Evolutionary conservation across 2,888 invertebrate species (phyloP).

Genomic region (Laothoe populi): DNA sequence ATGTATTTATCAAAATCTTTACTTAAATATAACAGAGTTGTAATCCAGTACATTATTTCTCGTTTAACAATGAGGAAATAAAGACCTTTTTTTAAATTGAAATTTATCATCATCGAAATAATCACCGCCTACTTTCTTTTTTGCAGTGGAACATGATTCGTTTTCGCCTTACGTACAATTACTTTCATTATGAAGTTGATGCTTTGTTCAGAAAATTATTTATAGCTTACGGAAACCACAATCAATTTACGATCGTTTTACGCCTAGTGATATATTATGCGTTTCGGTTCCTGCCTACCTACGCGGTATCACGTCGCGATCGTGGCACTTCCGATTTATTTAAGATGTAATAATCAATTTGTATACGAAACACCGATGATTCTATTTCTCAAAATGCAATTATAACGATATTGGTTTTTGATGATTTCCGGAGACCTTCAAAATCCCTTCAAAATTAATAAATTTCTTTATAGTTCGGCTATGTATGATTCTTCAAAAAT

Average conservation of each 20-base stretch:
- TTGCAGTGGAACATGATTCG: conserved; percentile 1
- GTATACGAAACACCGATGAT: neutral
- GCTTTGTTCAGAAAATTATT: neutral
- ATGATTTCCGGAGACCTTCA: too few relatives aligned
- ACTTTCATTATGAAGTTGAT: conserved; percentile 4
- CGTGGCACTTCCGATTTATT: neutral
- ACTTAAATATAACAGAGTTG: too few relatives aligned
- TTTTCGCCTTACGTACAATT: neutral
- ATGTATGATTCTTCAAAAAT: too few relatives aligned
- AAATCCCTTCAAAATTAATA: too few relatives aligned
- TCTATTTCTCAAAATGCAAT: too few relatives aligned
- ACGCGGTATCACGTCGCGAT: neutral
- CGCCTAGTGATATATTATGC: neutral
- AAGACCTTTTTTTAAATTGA: neutral
- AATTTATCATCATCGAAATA: neutral
- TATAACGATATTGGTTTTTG: too few relatives aligned
- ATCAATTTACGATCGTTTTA: neutral
- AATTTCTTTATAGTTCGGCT: too few relatives aligned
- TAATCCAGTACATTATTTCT: too few relatives aligned
- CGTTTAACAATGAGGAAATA: neutral
- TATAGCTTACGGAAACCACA: conserved; percentile 1
- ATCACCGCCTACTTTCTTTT: conserved; percentile 12
- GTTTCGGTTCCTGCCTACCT: conserved; percentile 1
- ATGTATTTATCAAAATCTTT: too few relatives aligned
- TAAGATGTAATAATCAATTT: neutral